Percentiles rank a stretch among this genome's conserved stretches.
These are phyloP conservation scores for Ctenochaetus hawaiiensis DNA, from an alignment of 2,797 vertebrate genomes.

Conservation along the genomic window DNA sequence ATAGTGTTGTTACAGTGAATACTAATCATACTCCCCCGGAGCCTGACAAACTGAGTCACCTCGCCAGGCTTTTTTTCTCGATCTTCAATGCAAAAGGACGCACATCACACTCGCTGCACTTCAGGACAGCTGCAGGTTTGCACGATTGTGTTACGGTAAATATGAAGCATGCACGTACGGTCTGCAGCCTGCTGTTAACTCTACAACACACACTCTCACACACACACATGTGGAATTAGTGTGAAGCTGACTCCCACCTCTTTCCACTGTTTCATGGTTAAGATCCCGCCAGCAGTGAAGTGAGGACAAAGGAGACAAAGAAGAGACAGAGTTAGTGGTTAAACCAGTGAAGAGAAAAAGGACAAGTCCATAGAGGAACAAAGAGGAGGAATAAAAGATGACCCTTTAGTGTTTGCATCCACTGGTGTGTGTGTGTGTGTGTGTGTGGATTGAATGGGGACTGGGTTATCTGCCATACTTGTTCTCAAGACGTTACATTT, in stretches of 20 bases:
- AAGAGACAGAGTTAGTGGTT: slow-evolving; percentile 71
- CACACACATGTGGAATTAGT: slow-evolving; percentile 44
- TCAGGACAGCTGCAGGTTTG: slow-evolving; percentile 37
- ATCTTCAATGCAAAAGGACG: slow-evolving; percentile 50
- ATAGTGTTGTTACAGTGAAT: slow-evolving; percentile 75
- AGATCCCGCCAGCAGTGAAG: slow-evolving; percentile 62
- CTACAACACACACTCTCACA: slow-evolving; percentile 20
- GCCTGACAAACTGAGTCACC: slow-evolving; percentile 75
- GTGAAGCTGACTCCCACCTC: slow-evolving; percentile 80
- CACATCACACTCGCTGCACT: slow-evolving; percentile 56
- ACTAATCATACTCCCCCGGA: slow-evolving; percentile 75
- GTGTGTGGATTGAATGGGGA: slow-evolving; percentile 26
- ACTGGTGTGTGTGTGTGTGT: slow-evolving; percentile 43
- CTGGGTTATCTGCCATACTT: slow-evolving; percentile 11
- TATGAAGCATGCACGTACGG: slow-evolving; percentile 42
- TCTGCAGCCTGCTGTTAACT: slow-evolving; percentile 13
- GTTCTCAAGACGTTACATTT: slow-evolving; percentile 21
- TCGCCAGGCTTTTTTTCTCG: slow-evolving; percentile 36
- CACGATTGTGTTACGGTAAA: slow-evolving; percentile 62
- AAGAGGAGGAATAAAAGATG: slow-evolving; percentile 57
- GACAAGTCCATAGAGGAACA: slow-evolving; percentile 32
- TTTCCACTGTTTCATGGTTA: slow-evolving; percentile 82
- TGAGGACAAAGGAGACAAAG: slow-evolving; percentile 67
- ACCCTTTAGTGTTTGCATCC: slow-evolving; percentile 57
- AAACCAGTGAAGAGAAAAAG: slow-evolving; percentile 37